phyloP scores from a whole-genome alignment of 2,113 vertebrate species.

The Forbesichthys agassizii region DNA sequence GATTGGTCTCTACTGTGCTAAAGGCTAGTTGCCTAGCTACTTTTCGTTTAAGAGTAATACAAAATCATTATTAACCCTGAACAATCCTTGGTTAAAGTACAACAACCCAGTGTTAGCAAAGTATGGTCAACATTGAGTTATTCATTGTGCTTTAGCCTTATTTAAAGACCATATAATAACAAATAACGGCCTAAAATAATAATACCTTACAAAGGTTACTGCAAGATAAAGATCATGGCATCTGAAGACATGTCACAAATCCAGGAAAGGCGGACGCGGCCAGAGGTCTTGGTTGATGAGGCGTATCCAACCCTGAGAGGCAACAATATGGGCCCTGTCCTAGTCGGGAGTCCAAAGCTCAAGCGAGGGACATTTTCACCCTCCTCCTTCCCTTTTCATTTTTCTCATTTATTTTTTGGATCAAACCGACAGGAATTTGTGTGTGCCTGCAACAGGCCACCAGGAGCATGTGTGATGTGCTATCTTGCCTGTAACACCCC shows the following conservation, averaged over 20 bases:
- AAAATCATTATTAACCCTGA: constrained; percentile 15
- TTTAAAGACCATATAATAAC: too few relatives aligned
- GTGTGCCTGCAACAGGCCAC: constrained; percentile 49
- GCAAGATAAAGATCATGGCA: too few relatives aligned
- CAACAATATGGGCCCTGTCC: constrained; percentile 32
- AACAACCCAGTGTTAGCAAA: not conserved
- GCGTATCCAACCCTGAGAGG: constrained; percentile 30
- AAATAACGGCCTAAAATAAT: too few relatives aligned
- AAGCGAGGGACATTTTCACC: constrained; percentile 32
- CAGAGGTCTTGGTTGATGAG: constrained; percentile 38
- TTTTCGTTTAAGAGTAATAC: constrained; percentile 15
- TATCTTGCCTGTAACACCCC: constrained; percentile 26
- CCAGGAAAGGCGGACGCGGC: constrained; percentile 8
- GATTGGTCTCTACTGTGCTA: constrained; percentile 10
- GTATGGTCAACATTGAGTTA: not conserved
- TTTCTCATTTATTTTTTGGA: constrained; percentile 52
- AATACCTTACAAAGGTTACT: too few relatives aligned
- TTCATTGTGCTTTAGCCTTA: too few relatives aligned
- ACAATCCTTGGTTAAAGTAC: not conserved
- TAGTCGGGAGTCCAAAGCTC: constrained; percentile 28
- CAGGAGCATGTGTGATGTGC: constrained; percentile 21
- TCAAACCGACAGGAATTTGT: constrained; percentile 59
- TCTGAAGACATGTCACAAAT: constrained; percentile 43
- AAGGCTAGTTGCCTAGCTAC: constrained; percentile 13
- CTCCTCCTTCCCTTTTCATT: constrained; percentile 43